Evolutionary conservation across 2,797 vertebrate genomes (phyloP).

Genomic region (Tenualosa thibaudeaui): DNA sequence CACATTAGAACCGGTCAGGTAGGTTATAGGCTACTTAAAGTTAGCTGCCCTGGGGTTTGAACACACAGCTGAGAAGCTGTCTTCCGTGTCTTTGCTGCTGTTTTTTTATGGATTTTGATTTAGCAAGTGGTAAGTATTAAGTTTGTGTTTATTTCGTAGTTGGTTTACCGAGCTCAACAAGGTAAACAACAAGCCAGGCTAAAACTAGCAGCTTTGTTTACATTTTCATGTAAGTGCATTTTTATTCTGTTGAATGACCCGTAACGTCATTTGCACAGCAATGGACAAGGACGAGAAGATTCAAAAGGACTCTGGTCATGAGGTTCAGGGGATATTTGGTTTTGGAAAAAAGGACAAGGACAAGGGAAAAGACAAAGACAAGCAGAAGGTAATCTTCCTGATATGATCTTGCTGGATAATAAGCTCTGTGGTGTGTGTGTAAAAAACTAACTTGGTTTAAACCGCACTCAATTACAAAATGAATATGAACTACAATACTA

Average conservation of each 20-base stretch:
- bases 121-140: constrained; percentile 30
- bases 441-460: too few relatives aligned
- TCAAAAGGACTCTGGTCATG: constrained; percentile 27
- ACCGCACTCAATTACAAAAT: too few relatives aligned
- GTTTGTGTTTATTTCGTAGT: not conserved
- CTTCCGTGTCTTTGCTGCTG: not conserved
- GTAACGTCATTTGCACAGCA: constrained; percentile 28
- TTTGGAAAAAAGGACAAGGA: constrained; percentile 35
- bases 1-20: not conserved
- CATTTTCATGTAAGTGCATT: not conserved
- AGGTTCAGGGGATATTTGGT: constrained; percentile 39
- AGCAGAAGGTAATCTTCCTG: not conserved
- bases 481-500: too few relatives aligned
- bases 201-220: not conserved
- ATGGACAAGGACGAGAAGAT: constrained; percentile 26
- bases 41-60: not conserved
- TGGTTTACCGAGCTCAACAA: not conserved
- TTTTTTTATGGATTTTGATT: constrained; percentile 45
- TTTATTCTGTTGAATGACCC: not conserved
- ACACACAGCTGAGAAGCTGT: not conserved
- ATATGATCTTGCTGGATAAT: not conserved
- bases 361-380: constrained; percentile 1
- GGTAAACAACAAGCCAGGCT: not conserved
- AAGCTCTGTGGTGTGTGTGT: too few relatives aligned
- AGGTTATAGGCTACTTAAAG: not conserved